Evolutionary conservation across 2,113 vertebrate species (phyloP).

Genomic region (Microcebus jonahi): DNA sequence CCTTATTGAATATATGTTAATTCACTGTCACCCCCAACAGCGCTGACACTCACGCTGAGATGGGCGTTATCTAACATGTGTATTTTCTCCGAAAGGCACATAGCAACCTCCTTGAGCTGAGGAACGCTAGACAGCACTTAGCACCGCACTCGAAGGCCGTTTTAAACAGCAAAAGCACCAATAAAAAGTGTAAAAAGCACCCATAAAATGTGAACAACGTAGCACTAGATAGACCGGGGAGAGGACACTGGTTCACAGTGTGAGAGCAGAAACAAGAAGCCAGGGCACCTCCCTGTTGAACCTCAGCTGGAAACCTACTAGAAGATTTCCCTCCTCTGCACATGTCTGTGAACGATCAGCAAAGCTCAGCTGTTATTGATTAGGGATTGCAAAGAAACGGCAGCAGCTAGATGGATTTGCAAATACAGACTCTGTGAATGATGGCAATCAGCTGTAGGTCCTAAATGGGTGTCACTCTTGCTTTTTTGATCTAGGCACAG

Average conservation of each 20-base stretch:
- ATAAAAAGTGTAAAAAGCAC: background rate
- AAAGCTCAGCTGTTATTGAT: fast-evolving
- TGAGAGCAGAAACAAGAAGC: background rate
- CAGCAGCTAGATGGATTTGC: fast-evolving
- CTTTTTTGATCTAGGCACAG: background rate
- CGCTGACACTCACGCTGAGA: fast-evolving
- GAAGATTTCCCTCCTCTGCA: background rate
- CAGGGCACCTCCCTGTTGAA: fast-evolving
- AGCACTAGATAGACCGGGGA: fast-evolving
- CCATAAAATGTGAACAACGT: background rate
- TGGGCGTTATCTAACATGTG: background rate
- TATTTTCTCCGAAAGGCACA: background rate
- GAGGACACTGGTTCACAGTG: background rate
- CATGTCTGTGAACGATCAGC: fast-evolving
- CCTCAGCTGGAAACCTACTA: fast-evolving
- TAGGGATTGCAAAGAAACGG: background rate
- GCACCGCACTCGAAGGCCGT: no score
- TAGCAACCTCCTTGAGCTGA: fast-evolving
- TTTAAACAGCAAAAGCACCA: no score
- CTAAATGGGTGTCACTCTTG: no score
- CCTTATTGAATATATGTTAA: background rate
- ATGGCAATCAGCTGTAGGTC: fast-evolving
- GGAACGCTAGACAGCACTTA: background rate
- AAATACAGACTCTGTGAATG: background rate
- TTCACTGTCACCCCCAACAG: background rate